Evolutionary conservation across 1,140 invertebrate species (phyloP).

Genomic region (Leptopilina boulardi): DNA sequence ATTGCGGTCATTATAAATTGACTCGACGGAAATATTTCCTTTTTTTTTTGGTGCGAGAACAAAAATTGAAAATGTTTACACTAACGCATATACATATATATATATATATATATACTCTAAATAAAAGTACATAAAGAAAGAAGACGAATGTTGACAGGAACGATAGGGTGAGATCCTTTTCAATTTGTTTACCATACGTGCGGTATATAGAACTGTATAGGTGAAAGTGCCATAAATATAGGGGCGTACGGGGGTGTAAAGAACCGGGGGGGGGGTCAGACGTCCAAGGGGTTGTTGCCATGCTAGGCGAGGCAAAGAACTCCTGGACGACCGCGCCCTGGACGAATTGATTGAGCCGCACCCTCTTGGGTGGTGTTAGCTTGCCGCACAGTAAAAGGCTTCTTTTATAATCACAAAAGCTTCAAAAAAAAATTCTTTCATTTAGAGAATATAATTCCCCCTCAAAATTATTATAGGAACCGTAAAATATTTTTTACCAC

Average conservation of each 20-base stretch:
- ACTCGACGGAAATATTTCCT: background rate
- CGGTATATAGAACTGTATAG: constrained; percentile 10
- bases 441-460: background rate
- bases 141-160: constrained; percentile 6
- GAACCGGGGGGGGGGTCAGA: background rate
- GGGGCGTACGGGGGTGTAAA: background rate
- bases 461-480: background rate
- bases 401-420: constrained; percentile 50
- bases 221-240: constrained; percentile 21
- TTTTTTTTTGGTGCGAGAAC: background rate
- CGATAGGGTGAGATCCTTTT: constrained; percentile 11
- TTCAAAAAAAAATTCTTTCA: background rate
- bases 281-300: constrained; percentile 67
- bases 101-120: too few species aligned
- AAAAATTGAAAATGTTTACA: background rate
- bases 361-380: constrained; percentile 65
- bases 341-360: constrained; percentile 70
- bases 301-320: constrained; percentile 63
- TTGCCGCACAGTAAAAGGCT: constrained; percentile 51
- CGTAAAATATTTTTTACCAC: too few species aligned
- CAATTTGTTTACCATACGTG: constrained; percentile 19
- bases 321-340: constrained; percentile 65
- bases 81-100: too few species aligned
- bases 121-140: background rate
- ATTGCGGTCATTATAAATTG: too few species aligned